Base-by-base conservation (phyloP, 2,113 vertebrate genomes). In the Plestiodon gilberti region DNA sequence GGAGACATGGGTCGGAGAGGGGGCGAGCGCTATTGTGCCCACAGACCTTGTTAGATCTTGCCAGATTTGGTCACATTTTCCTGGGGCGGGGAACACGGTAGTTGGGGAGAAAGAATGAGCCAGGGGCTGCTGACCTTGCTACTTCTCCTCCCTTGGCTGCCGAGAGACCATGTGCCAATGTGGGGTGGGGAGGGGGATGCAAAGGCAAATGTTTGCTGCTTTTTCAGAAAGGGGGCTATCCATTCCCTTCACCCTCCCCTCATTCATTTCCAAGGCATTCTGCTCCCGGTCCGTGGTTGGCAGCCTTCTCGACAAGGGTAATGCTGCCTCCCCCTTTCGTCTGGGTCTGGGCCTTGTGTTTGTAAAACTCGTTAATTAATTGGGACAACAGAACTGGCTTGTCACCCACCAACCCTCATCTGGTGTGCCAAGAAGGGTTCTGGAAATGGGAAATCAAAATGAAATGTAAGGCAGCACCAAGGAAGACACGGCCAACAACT, bases 41-140 rank as follows among this genome's bases (percentile, higher is more conserved):
- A 61, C 91, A 79, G 82, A 93, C 5, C 94, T 88, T 9, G 43
- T 86, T 87, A 5, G 83, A 71, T 90, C 82, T 87, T 33, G 28
- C 91, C 94, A 85, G 93, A 94, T 95, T 81, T 91, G 91, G 92
- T 92, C 92, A 88, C 33, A 84, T 91, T 92, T 18, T 78, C 64
- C 91, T 2, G 0, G 38, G 65, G 89, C 76, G 77, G 65, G 86
- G 69, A n/a, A 0, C 1, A 2, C 57, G 3, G 23, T 1, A 13
- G 73, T 33, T 75, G 84, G 13, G 83, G 88, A 0, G 6, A 78
- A 80, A 83, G 61, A 81, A 33, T 69, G 15, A 74, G 67, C 1
- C 55, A 64, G 89, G 88, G 85, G 89, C 65, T 88, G 61, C 80
- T 91, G 94, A 82, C 83, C 62, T 83, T 90, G 76, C 81, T 71